Evolutionary conservation across 2,797 vertebrate species (phyloP).

Genomic region (Leuciscus waleckii): DNA sequence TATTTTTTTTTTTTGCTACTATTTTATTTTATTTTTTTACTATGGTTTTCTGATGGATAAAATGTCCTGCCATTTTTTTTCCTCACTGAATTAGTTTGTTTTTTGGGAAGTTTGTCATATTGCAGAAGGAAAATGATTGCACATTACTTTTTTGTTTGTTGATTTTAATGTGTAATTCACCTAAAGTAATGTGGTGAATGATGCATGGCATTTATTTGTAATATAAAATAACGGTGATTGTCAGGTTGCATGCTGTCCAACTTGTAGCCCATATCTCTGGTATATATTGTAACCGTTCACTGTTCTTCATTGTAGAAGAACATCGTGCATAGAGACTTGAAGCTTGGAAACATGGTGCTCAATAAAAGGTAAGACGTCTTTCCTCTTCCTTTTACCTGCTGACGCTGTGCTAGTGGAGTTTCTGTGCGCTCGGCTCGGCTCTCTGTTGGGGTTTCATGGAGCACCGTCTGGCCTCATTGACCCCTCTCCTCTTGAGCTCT

Average conservation of each 20-base stretch:
- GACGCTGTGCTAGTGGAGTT: conserved; percentile 7
- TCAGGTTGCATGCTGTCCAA: not conserved
- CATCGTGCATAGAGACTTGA: conserved; percentile 98
- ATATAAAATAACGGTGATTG: not conserved
- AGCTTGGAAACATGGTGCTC: conserved; percentile 99
- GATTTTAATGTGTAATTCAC: not conserved
- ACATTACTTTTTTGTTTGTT: too few species aligned
- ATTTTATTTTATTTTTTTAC: too few species aligned
- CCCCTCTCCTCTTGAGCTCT: conserved; percentile 36
- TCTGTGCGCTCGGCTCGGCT: conserved; percentile 11
- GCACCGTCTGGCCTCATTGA: conserved; percentile 43
- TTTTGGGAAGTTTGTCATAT: not conserved
- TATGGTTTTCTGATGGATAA: not conserved
- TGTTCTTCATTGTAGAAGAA: conserved; percentile 87
- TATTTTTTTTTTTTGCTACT: not conserved
- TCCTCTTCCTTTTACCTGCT: conserved; percentile 26
- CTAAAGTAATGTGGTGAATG: not conserved
- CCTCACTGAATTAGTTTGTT: not conserved
- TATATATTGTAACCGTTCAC: not conserved
- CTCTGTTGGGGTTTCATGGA: conserved; percentile 48
- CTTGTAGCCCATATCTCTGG: not conserved
- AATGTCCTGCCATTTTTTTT: not conserved
- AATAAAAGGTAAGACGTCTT: conserved; percentile 92
- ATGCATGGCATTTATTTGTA: not conserved
- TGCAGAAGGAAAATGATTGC: not conserved